A percentile compares a stretch with the other conserved stretches of the same genome.
phyloP scores from a whole-genome alignment of 1,140 invertebrate species.

The Lordiphosa stackelbergi region DNA sequence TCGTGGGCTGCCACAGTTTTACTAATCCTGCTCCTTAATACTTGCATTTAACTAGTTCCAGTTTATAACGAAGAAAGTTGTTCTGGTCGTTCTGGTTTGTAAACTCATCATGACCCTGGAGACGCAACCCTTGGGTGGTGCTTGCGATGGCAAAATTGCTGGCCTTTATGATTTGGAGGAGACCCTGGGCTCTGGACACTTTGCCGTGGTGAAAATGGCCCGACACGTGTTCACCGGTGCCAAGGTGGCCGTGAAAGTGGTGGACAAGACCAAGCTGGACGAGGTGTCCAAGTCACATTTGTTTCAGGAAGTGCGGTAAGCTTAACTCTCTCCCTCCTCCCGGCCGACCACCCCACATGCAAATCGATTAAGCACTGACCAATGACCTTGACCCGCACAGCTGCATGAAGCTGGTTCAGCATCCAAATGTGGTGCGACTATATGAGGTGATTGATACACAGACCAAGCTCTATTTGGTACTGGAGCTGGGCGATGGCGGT shows the following conservation, averaged over 20 bases:
- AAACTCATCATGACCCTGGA: constrained; percentile 56
- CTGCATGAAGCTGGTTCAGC: constrained; percentile 99
- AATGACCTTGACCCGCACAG: constrained; percentile 67
- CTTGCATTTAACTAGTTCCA: background rate
- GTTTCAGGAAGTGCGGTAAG: constrained; percentile 90
- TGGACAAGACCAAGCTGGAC: constrained; percentile 98
- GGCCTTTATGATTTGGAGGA: constrained; percentile 97
- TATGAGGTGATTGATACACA: constrained; percentile 99
- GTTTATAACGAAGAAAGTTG: constrained; percentile 25
- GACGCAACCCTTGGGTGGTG: constrained; percentile 60
- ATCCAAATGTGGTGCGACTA: constrained; percentile 97
- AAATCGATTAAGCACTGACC: background rate
- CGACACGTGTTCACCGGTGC: constrained; percentile 99
- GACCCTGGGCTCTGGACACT: constrained; percentile 96
- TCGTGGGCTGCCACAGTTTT: too few relatives aligned
- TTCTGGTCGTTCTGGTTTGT: background rate
- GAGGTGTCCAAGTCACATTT: constrained; percentile 97
- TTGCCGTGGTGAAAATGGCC: constrained; percentile 99
- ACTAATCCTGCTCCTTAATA: too few relatives aligned
- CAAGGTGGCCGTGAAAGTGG: constrained; percentile 96
- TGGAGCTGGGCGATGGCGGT: constrained; percentile 98
- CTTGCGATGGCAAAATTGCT: constrained; percentile 94
- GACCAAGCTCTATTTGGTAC: constrained; percentile 95
- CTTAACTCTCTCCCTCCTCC: background rate
- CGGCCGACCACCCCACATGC: background rate